Conservation (phyloP, 2,113 vertebrate species). For the Alethe diademata region DNA sequence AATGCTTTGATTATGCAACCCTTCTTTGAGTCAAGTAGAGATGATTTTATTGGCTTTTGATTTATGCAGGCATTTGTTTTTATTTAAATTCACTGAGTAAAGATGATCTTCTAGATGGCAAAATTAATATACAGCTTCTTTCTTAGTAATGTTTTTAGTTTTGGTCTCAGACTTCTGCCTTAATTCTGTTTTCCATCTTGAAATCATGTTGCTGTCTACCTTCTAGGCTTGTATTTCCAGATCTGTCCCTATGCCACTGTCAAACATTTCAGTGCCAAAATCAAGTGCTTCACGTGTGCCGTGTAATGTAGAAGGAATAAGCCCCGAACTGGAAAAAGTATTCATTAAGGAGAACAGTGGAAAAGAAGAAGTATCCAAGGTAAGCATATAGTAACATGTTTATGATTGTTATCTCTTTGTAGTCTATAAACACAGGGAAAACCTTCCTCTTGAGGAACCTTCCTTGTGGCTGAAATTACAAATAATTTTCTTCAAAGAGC, state of each 20-base stretch:
- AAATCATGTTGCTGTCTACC: not conserved
- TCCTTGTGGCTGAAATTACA: not conserved
- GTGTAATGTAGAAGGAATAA: constrained; percentile 93
- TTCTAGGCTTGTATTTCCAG: constrained; percentile 81
- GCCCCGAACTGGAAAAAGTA: constrained; percentile 92
- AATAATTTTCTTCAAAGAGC: constrained; percentile 3
- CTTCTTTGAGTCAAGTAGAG: not conserved
- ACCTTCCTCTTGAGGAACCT: not conserved
- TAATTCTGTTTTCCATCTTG: not conserved
- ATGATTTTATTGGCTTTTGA: not conserved
- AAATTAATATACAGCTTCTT: not conserved
- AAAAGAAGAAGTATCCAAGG: constrained; percentile 91
- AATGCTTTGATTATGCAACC: not conserved
- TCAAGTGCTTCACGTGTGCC: constrained; percentile 85
- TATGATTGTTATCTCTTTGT: not conserved
- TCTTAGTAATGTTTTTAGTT: not conserved
- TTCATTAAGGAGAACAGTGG: constrained; percentile 90
- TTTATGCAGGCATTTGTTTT: not conserved
- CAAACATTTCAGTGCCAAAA: constrained; percentile 87
- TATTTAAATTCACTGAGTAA: not conserved
- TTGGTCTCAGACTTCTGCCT: not conserved
- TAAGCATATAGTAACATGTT: constrained; percentile 39
- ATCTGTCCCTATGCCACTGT: constrained; percentile 79
- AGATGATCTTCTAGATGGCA: not conserved
- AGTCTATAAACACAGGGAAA: not conserved